Base-by-base conservation (phyloP, 2,113 vertebrate species). In the Elgaria multicarinata region DNA sequence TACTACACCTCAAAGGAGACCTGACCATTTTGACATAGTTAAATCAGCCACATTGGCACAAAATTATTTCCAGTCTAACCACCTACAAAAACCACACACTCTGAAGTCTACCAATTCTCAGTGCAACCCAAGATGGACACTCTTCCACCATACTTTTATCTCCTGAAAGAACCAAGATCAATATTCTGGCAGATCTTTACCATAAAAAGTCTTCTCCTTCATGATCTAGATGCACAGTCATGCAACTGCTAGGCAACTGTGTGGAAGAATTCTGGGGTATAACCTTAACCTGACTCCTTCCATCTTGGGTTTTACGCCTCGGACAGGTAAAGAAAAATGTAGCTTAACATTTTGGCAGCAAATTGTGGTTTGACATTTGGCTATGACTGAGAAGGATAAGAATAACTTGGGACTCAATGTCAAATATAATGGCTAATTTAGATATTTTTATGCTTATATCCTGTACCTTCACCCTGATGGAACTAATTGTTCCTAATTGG, bases 61-160 rank as follows among this genome's bases (percentile, higher is more conserved):
- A 42, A 42, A 90, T 66, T 44, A 83, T 89, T 90, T 18, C 84
- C 6, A 88, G 50, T 39, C 31, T 83, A 69, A 12, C 39, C 6
- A 44, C 16, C 18, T 16, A 31, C 26, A 8, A 46, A 83, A 39
- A 64, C 2, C 36, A 55, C 67, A 66, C 28, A 2, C 20, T 42
- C 33, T 79, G 24, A 67, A 71, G 64, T 80, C 58, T 62, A 71
- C 83, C 86, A 42, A 72, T 79, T 0, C 77, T 85, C 72, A 76
- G 14, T 33, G n/a, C 42, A 36, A 62, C 1, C 12, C 31, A 67
- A 0, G 39, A 33, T 5, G 75, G 44, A 85, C 3, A 62, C 86
- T 87, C 24, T 10, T 89, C 50, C 31, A 18, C 14, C 0, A 0
- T 16, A 18, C 1, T 46, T 33, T 1, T 1, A 33, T 69, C 33